phyloP scores from a whole-genome alignment of 2,797 vertebrate genomes.

The Tragopan temminckii region DNA sequence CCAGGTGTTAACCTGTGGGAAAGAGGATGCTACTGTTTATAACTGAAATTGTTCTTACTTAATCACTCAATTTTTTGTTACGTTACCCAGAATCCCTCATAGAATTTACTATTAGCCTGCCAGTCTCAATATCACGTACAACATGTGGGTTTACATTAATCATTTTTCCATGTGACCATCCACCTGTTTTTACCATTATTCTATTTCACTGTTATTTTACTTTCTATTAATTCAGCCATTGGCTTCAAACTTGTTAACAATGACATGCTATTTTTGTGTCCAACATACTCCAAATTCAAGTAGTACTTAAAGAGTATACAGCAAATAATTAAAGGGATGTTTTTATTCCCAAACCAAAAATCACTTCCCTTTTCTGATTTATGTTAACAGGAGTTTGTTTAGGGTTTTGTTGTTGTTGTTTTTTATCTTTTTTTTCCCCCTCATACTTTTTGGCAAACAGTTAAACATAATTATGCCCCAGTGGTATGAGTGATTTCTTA shows the following conservation, averaged over 20 bases:
- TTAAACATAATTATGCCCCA: background rate
- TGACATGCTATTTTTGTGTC: background rate
- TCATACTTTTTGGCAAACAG: background rate
- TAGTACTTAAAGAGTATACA: background rate
- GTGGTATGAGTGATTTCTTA: background rate
- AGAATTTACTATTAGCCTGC: background rate
- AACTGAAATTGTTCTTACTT: background rate
- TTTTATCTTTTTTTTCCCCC: background rate
- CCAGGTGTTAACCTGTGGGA: background rate
- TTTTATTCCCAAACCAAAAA: background rate
- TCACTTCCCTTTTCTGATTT: background rate
- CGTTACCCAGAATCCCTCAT: background rate
- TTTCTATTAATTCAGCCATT: background rate
- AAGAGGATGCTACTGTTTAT: background rate
- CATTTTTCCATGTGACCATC: background rate
- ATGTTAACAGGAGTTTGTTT: background rate
- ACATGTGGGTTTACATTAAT: background rate
- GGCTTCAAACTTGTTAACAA: background rate
- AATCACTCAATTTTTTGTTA: background rate
- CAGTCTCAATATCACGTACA: background rate
- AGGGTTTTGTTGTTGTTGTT: background rate
- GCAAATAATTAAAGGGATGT: background rate
- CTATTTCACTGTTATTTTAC: background rate
- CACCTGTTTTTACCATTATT: background rate
- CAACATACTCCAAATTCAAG: background rate